A percentile compares a stretch with the other conserved stretches of the same genome.
Evolutionary conservation across 2,888 invertebrate species (phyloP).

Genomic region (Reticulitermes lucifugus): DNA sequence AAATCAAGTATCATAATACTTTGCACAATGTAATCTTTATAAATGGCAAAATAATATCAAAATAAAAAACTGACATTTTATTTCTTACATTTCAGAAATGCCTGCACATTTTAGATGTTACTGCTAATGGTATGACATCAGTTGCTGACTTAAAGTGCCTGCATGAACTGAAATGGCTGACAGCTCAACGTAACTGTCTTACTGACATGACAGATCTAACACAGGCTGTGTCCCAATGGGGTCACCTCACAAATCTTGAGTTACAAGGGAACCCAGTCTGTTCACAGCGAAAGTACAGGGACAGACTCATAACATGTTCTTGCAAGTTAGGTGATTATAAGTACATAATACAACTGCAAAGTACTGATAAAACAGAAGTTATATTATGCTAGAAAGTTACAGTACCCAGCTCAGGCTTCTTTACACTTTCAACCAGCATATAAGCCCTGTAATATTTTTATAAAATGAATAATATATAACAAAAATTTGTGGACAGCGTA

Average conservation of each 20-base stretch:
- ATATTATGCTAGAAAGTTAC: no score
- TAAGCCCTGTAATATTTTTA: no score
- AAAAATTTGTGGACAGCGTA: no score
- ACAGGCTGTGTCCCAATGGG: conserved; percentile 68
- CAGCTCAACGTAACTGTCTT: conserved; percentile 58
- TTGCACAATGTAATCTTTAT: no score
- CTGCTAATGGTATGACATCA: conserved; percentile 58
- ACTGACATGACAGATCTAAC: conserved; percentile 68
- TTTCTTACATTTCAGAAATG: conserved; percentile 65
- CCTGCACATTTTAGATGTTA: conserved; percentile 72
- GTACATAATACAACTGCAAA: not conserved
- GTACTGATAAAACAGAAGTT: not conserved
- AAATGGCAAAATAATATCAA: no score
- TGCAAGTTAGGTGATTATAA: conserved; percentile 68
- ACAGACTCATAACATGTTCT: conserved; percentile 74
- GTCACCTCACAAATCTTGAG: conserved; percentile 68
- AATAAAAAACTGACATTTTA: no score
- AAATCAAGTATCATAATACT: no score
- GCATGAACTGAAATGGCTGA: conserved; percentile 47
- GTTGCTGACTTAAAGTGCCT: conserved; percentile 54
- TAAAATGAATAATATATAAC: no score
- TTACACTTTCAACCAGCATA: no score
- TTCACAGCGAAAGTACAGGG: conserved; percentile 73
- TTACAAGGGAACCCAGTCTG: conserved; percentile 75
- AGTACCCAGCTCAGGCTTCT: no score